Conservation (phyloP, 2,888 invertebrate species). For the Thumatha senex region DNA sequence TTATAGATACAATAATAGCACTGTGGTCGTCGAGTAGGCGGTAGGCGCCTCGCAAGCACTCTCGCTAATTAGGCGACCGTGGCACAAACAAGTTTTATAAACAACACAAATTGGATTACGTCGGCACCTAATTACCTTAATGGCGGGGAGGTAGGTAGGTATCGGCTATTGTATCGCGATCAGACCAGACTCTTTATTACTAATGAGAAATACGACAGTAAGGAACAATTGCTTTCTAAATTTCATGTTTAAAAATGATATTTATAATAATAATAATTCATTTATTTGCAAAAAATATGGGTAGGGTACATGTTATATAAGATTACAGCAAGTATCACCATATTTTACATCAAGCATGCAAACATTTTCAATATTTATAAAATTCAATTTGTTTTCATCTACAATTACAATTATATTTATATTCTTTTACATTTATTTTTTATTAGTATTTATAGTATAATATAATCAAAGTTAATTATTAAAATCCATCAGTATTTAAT, state of each 20-base stretch:
- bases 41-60: conserved; percentile 27
- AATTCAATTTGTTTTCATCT: no score
- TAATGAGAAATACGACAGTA: not conserved
- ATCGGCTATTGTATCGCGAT: not conserved
- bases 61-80: conserved; percentile 39
- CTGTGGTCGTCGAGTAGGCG: conserved; percentile 16
- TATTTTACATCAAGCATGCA: no score
- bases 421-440: no score
- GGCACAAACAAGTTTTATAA: conserved; percentile 41
- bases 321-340: no score
- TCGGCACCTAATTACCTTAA: conserved; percentile 52
- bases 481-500: no score
- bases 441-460: no score
- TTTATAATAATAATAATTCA: no score
- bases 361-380: no score
- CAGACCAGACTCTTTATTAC: not conserved
- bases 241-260: not conserved
- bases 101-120: conserved; percentile 49
- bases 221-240: not conserved
- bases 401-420: no score
- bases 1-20: conserved; percentile 5
- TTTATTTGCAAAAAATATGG: no score
- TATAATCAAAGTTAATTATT: no score
- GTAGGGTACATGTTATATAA: no score
- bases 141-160: conserved; percentile 24